These are phyloP conservation scores for Drosophila pachea DNA, from an alignment of 1,140 invertebrate species.

Conservation along the genomic window DNA sequence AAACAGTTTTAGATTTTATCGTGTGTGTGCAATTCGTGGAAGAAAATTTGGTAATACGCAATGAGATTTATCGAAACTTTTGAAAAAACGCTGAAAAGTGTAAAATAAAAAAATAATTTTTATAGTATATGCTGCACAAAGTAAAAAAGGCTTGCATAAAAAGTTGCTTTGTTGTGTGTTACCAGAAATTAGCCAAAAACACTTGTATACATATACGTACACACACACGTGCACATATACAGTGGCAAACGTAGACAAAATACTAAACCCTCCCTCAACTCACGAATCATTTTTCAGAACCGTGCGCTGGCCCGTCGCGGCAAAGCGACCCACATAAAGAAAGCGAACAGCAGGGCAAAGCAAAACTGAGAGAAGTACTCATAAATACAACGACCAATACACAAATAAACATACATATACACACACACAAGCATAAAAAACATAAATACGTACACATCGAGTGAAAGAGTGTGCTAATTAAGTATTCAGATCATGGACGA, in stretches of 20 bases:
- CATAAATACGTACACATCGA: not conserved
- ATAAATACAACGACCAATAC: slow-evolving; percentile 19
- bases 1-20: slow-evolving; percentile 70
- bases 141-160: slow-evolving; percentile 26
- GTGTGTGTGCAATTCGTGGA: slow-evolving; percentile 51
- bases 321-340: slow-evolving; percentile 68
- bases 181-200: slow-evolving; percentile 1
- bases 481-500: slow-evolving; percentile 86
- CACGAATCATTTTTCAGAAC: slow-evolving; percentile 54
- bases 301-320: slow-evolving; percentile 41
- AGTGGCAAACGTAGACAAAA: slow-evolving; percentile 63
- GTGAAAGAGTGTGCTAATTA: slow-evolving; percentile 57
- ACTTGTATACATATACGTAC: slow-evolving; percentile 31
- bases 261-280: slow-evolving; percentile 56
- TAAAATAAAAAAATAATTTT: not conserved
- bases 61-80: slow-evolving; percentile 8
- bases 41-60: slow-evolving; percentile 43
- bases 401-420: slow-evolving; percentile 22
- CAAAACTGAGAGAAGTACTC: slow-evolving; percentile 34
- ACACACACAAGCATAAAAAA: not conserved
- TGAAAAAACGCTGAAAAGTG: slow-evolving; percentile 17
- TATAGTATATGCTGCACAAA: slow-evolving; percentile 9
- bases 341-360: slow-evolving; percentile 41
- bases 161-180: slow-evolving; percentile 14
- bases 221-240: slow-evolving; percentile 35